Evolutionary conservation across 2,888 invertebrate species (phyloP).

Genomic region (Thyatira batis): DNA sequence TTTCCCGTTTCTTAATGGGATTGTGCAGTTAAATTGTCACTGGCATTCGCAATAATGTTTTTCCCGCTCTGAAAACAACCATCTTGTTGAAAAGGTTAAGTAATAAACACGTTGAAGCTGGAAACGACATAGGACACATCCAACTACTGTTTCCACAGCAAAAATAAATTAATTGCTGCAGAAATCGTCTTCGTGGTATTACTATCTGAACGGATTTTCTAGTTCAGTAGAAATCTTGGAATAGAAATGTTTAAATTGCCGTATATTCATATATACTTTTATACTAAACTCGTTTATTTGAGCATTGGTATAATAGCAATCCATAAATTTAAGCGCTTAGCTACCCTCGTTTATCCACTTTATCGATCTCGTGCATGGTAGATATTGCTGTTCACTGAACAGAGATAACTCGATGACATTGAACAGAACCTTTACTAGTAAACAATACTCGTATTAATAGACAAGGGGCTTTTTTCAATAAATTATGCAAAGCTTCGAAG

Average conservation of each 20-base stretch:
- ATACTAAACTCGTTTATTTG: too few species aligned
- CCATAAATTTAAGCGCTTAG: too few species aligned
- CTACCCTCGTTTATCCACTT: too few species aligned
- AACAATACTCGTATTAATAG: conserved; percentile 21
- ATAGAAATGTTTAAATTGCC: too few species aligned
- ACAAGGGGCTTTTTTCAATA: conserved; percentile 6
- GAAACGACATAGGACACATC: neutral
- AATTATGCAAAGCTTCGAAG: conserved; percentile 10
- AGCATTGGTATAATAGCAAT: too few species aligned
- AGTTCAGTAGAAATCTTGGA: neutral
- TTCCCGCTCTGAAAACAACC: conserved; percentile 2
- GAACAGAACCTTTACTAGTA: conserved; percentile 13
- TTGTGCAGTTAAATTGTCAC: conserved; percentile 6
- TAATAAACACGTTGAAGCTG: neutral
- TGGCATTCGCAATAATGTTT: conserved; percentile 3
- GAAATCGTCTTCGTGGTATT: too few species aligned
- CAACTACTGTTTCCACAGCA: neutral
- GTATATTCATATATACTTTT: too few species aligned
- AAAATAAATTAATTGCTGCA: neutral
- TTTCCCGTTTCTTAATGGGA: conserved; percentile 4
- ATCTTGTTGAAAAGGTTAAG: conserved; percentile 16
- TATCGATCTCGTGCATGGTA: conserved; percentile 17
- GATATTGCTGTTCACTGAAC: conserved; percentile 23
- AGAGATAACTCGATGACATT: conserved; percentile 24
- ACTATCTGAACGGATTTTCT: neutral